Evolutionary conservation across 2,797 vertebrate genomes (phyloP), one percentile per base, ranked within the genome.

Genomic region (Mormyrus proboscirostris): DNA sequence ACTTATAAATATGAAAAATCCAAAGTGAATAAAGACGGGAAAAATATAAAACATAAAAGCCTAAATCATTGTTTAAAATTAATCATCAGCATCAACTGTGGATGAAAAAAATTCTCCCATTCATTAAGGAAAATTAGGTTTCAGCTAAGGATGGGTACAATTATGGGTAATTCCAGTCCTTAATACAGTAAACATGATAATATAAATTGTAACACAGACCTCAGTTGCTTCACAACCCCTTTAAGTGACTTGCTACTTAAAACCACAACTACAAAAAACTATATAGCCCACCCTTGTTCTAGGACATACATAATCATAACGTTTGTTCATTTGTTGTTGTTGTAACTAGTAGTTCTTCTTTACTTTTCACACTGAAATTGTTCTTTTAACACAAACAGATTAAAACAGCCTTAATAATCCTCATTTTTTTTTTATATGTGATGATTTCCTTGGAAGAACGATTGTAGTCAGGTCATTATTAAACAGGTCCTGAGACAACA

Each of bases 371-470:
- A n/a, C 69, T 3, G 12, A 76, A 76, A 76, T 41, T 76, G 69
- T 41, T 76, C 29, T 76, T 76, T 76, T 76, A 76, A 76, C 69
- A 73, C 69, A 69, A 73, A 73, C 65, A 76, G 33, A 76, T 76
- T 76, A 2, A 76, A 69, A 16, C 4, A 62, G n/a, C 22, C 22
- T 22, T 65, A 25, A 22, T 57, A 50, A 50, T 50, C 8, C 8
- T 65, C 59, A 25, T 22, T 47, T 3, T 22, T 73, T 59, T 44
- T 47, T 10, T 8, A 47, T 82, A 3, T 44, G 7, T 47, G 41
- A 82, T 44, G 41, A 41, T 79, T 41, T 79, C 38, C 73, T 79
- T 44, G 73, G 38, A 44, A 79, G 73, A 44, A 79, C 7, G 44
- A 79, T 44, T 82, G 76, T n/a, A 79, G 33, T 47, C 41, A 82